phyloP scores from a whole-genome alignment of 2,113 vertebrate genomes.

The Lycaon pictus region DNA sequence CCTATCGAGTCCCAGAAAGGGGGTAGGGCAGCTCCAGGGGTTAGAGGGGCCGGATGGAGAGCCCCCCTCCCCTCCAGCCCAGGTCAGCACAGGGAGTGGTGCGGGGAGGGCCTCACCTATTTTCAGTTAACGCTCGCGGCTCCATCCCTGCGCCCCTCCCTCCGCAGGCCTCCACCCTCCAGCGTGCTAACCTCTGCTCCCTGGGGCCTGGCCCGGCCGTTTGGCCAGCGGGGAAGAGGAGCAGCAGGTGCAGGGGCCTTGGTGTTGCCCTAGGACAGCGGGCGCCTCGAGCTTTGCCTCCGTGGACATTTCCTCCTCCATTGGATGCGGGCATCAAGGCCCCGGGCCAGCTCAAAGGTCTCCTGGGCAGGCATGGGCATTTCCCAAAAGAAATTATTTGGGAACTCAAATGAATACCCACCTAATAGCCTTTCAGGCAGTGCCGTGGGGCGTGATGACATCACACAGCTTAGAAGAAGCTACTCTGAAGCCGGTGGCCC shows the following conservation, averaged over 20 bases:
- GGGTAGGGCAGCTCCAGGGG: too few relatives aligned
- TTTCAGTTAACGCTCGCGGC: neutral
- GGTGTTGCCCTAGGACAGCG: neutral
- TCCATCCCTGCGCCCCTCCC: neutral
- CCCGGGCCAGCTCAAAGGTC: neutral
- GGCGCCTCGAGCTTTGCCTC: rapidly evolving
- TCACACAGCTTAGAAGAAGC: neutral
- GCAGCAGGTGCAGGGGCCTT: neutral
- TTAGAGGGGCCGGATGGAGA: neutral
- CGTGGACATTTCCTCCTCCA: too few relatives aligned
- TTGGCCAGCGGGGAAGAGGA: neutral
- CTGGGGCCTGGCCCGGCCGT: neutral
- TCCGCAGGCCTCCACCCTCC: too few relatives aligned
- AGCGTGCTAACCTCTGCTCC: neutral
- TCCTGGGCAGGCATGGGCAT: neutral
- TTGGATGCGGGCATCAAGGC: neutral
- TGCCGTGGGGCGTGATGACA: rapidly evolving
- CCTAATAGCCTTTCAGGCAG: neutral
- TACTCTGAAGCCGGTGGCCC: too few relatives aligned
- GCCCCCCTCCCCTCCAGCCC: neutral
- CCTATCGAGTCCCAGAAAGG: neutral
- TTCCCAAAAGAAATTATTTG: neutral
- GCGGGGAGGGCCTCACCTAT: too few relatives aligned
- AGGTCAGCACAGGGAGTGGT: rapidly evolving
- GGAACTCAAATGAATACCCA: neutral